Evolutionary conservation across 2,888 invertebrate genomes (phyloP).

Genomic region (Leptura quadrifasciata): DNA sequence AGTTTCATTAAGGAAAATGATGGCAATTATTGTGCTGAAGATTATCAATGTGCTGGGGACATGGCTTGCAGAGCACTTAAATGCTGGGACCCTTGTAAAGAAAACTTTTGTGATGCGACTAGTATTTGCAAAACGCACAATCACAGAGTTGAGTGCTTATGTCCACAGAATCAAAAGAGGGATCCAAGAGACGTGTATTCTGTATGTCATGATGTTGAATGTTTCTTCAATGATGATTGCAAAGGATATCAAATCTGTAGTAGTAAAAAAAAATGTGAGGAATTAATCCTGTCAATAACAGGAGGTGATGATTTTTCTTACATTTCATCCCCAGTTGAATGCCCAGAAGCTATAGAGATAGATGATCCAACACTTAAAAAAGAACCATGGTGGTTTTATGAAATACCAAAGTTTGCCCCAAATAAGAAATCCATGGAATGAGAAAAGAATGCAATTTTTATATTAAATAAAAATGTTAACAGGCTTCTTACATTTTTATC

Average conservation of each 20-base stretch:
- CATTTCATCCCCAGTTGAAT: no score
- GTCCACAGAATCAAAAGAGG: constrained; percentile 21
- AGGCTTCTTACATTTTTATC: no score
- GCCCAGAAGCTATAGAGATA: no score
- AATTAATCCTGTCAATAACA: no score
- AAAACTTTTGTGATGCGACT: constrained; percentile 42
- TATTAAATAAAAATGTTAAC: background rate
- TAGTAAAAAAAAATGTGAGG: no score
- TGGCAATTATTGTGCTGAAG: constrained; percentile 26
- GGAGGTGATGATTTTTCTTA: no score
- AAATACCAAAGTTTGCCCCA: constrained; percentile 39
- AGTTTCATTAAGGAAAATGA: background rate
- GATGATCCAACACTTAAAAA: background rate
- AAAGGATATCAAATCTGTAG: no score
- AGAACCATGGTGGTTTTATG: constrained; percentile 49
- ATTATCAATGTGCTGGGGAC: constrained; percentile 38
- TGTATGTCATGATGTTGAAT: constrained; percentile 44
- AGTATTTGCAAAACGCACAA: constrained; percentile 39
- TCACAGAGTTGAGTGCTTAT: constrained; percentile 39
- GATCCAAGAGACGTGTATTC: constrained; percentile 42
- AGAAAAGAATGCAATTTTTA: background rate
- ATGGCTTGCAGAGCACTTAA: constrained; percentile 36
- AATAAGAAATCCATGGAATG: background rate
- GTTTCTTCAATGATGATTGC: constrained; percentile 44
- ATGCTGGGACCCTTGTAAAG: constrained; percentile 48